Evolutionary conservation across 2,888 invertebrate species (phyloP), one percentile per base, ranked within the genome.

Genomic region (Gonocerus acuteangulatus): DNA sequence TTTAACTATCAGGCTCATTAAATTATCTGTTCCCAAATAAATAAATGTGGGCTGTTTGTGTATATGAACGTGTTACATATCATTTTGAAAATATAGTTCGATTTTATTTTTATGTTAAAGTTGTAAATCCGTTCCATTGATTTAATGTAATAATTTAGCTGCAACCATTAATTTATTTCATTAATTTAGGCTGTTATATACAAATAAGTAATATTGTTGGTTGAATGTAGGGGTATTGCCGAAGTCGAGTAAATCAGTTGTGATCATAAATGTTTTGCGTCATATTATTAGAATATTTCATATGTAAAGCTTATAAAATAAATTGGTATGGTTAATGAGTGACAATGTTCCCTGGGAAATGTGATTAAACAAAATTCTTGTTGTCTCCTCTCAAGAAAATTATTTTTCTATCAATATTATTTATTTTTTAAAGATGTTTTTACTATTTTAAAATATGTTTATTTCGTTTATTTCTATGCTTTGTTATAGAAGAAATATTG

Each of bases 61-160:
- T 59, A 36, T 48, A 44, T 42, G 39, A 48, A 59, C 39, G 13
- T 59, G 27, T 48, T 48, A 59, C 59, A 59, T 59, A 59, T 59
- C 59, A 59, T 48, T 59, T 59, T 27, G 21, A 21, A 45, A 45
- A 47, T 21, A 45, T 19, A 47, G 18, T 47, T 23, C 21, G 15
- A 39, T 54, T 42, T 52, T 54, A 39, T 54, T 42, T 42, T 54
- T 54, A 39, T 39, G 39, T 54, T 54, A 18, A 15, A 9, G 15
- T 54, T 42, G 42, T 42, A 54, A 42, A 39, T 39, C 54, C 54
- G 54, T 54, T 54, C 54, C 54, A 54, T 42, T 54, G 21, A 22
- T 54, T 54, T 54, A 22, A 36, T 42, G 18, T 42, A 19, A 42
- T 54, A 39, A 42, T 39, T 54, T 54, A 54, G 54, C 54, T 54